Percentiles rank a stretch among this genome's conserved stretches.
These are phyloP conservation scores for Eriocheir sinensis DNA, from an alignment of 1,140 invertebrate genomes.

Conservation along the genomic window DNA sequence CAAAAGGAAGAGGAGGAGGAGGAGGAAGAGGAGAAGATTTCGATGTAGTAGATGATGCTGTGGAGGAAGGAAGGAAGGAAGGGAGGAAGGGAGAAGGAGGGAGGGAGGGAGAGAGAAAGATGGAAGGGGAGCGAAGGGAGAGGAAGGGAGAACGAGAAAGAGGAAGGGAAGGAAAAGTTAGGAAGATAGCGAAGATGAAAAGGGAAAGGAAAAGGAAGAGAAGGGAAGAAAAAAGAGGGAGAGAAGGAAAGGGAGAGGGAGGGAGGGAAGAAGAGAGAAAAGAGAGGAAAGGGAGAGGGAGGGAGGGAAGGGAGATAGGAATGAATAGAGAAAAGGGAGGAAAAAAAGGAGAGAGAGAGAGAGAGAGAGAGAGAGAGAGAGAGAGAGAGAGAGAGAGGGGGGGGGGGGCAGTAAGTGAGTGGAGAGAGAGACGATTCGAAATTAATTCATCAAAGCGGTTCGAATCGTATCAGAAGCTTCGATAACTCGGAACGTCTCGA, in stretches of 20 bases:
- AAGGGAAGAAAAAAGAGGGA: neutral
- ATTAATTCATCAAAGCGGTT: constrained; percentile 47
- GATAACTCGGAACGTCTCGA: neutral
- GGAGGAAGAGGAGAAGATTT: neutral
- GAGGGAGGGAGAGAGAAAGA: neutral
- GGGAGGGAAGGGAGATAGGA: neutral
- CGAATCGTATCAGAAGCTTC: neutral
- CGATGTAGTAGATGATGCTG: neutral
- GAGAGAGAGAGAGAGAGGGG: neutral
- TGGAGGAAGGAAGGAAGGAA: neutral
- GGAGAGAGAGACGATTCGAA: neutral
- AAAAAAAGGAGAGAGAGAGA: neutral
- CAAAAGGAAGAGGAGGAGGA: neutral
- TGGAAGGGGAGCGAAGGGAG: neutral
- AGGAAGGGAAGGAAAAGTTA: neutral
- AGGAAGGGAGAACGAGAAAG: neutral
- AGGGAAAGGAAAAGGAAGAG: neutral
- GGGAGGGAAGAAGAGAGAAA: neutral
- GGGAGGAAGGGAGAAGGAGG: neutral
- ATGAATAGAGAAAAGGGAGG: neutral
- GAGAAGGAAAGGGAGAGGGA: neutral
- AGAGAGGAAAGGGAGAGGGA: neutral
- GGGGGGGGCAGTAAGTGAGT: neutral
- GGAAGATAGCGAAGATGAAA: neutral
- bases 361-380: neutral